Percentiles rank a stretch among this genome's conserved stretches.
Conservation (phyloP, 1,140 invertebrate genomes). For the Scaptodrosophila lebanonensis region DNA sequence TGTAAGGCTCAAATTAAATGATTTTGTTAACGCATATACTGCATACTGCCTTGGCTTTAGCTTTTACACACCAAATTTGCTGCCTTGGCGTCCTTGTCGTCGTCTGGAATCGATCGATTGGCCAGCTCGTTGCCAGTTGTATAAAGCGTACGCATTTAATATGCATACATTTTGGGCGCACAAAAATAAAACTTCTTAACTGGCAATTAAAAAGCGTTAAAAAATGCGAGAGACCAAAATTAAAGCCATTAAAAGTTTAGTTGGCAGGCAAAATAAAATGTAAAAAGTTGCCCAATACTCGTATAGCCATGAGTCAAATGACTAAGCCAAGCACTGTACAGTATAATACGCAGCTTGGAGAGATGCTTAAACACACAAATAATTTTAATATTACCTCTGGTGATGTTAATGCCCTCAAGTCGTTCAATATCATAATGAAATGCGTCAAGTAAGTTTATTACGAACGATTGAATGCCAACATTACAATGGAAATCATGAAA, state of each 20-base stretch:
- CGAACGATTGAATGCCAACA: too few relatives aligned
- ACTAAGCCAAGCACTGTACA: too few relatives aligned
- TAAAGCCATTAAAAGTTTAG: constrained; percentile 50
- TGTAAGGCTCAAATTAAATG: constrained; percentile 71
- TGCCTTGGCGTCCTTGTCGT: constrained; percentile 4
- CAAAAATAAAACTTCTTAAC: constrained; percentile 61
- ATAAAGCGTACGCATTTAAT: constrained; percentile 3
- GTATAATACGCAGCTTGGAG: too few relatives aligned
- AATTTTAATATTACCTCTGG: too few relatives aligned
- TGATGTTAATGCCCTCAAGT: too few relatives aligned
- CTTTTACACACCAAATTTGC: constrained; percentile 48
- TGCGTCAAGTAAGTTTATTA: too few relatives aligned
- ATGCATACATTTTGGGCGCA: constrained; percentile 34
- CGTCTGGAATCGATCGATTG: constrained; percentile 45
- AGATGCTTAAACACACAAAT: too few relatives aligned
- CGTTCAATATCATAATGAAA: too few relatives aligned
- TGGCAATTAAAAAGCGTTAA: constrained; percentile 65
- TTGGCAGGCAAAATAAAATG: constrained; percentile 1
- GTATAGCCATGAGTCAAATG: too few relatives aligned
- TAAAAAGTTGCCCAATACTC: too few relatives aligned
- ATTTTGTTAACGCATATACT: constrained; percentile 64
- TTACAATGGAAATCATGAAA: too few relatives aligned
- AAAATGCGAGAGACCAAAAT: constrained; percentile 26
- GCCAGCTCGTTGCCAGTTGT: constrained; percentile 3
- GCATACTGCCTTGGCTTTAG: constrained; percentile 41